Evolutionary conservation across 2,797 vertebrate species (phyloP).

Genomic region (Characodon lateralis): DNA sequence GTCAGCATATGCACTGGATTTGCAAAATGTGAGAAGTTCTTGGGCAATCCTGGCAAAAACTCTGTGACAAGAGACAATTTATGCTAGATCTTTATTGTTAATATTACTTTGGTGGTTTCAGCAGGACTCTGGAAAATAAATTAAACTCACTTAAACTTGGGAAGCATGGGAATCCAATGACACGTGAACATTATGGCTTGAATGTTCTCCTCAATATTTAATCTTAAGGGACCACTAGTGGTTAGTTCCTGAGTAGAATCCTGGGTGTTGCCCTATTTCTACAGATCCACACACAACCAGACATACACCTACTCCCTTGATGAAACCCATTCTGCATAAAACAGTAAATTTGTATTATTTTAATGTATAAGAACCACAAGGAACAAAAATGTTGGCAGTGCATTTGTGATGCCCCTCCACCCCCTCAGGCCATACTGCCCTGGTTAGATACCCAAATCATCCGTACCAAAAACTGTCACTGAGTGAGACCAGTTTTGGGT

Average conservation of each 20-base stretch:
- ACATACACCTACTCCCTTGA: no score
- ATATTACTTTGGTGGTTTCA: background rate
- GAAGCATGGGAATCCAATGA: background rate
- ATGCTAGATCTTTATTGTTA: constrained; percentile 3
- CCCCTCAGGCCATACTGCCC: background rate
- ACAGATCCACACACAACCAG: background rate
- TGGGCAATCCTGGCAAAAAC: constrained; percentile 30
- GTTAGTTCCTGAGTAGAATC: background rate
- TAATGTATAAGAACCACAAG: background rate
- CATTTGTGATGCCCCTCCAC: no score
- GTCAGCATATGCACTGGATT: constrained; percentile 54
- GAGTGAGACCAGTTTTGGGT: background rate
- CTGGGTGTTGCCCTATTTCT: background rate
- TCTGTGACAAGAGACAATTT: constrained; percentile 1
- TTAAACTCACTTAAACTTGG: background rate
- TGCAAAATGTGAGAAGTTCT: constrained; percentile 26
- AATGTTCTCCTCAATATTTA: background rate
- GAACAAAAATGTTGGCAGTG: background rate
- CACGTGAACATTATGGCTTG: background rate
- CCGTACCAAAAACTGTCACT: background rate
- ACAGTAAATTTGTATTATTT: background rate
- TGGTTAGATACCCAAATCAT: background rate
- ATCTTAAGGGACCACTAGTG: background rate
- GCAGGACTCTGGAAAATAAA: constrained; percentile 7
- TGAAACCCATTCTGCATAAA: background rate